Conservation (phyloP, 2,888 invertebrate species). For the Hemithea aestivaria region DNA sequence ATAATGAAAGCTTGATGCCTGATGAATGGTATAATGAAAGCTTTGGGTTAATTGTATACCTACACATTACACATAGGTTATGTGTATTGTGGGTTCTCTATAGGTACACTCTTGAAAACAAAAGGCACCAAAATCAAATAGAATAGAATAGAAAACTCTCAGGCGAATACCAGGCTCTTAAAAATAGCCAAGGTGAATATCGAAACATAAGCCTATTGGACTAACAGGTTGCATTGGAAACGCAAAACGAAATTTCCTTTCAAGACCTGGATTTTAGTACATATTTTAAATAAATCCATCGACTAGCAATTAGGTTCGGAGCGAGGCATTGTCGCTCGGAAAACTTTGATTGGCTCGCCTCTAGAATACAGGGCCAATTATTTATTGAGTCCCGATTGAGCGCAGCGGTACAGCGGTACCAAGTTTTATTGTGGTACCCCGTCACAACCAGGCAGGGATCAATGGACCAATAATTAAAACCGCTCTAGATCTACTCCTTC, state of each 20-base stretch:
- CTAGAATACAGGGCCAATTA: constrained; percentile 67
- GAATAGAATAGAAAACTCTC: no score
- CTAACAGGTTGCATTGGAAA: no score
- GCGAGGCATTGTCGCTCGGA: constrained; percentile 53
- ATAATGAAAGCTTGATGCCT: no score
- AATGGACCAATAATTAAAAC: constrained; percentile 73
- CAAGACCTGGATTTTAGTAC: constrained; percentile 20
- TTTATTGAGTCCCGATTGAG: constrained; percentile 64
- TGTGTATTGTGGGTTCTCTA: no score
- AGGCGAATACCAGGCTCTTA: no score
- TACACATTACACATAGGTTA: no score
- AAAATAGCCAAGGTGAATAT: neutral
- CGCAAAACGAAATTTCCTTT: no score
- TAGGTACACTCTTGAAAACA: no score
- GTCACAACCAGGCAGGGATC: constrained; percentile 63
- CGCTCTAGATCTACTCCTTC: constrained; percentile 54
- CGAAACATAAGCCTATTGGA: no score
- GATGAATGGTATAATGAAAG: no score
- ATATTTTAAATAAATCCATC: constrained; percentile 43
- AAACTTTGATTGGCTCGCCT: constrained; percentile 69
- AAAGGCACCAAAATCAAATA: no score
- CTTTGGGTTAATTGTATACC: no score
- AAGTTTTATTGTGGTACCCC: constrained; percentile 66
- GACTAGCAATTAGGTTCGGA: constrained; percentile 62
- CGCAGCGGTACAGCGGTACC: constrained; percentile 39